These are phyloP conservation scores for Gallinago media DNA, from an alignment of 2,113 vertebrate genomes.

Conservation along the genomic window DNA sequence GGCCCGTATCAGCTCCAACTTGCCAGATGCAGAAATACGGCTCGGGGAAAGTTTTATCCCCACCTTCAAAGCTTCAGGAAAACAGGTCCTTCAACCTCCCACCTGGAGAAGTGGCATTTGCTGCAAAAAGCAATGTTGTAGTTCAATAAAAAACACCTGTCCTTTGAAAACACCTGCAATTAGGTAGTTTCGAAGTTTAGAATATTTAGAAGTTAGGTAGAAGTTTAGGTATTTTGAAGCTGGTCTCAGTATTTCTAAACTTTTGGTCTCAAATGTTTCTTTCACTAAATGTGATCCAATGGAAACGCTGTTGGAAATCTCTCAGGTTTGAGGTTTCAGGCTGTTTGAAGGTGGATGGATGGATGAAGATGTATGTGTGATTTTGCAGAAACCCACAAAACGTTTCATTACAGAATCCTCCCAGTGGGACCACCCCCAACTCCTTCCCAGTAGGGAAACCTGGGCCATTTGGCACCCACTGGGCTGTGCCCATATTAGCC, in stretches of 20 bases:
- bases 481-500: background rate
- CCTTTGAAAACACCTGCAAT: background rate
- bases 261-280: background rate
- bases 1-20: background rate
- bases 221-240: background rate
- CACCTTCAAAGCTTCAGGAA: background rate
- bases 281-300: background rate
- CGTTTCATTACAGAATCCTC: background rate
- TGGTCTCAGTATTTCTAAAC: background rate
- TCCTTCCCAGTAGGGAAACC: background rate
- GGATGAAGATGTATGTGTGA: background rate
- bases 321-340: background rate
- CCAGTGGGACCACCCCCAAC: background rate
- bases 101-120: background rate
- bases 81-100: background rate
- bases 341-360: background rate
- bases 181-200: background rate
- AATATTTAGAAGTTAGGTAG: background rate
- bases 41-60: background rate
- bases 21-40: background rate
- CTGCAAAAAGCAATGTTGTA: background rate
- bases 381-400: background rate
- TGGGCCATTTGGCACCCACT: accelerated
- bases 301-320: background rate
- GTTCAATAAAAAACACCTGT: background rate